Evolutionary conservation across 30 jellyfish, hydroid and myxozoan genomes (phyloP).

Genomic region (Hydractinia symbiolongicarpus): DNA sequence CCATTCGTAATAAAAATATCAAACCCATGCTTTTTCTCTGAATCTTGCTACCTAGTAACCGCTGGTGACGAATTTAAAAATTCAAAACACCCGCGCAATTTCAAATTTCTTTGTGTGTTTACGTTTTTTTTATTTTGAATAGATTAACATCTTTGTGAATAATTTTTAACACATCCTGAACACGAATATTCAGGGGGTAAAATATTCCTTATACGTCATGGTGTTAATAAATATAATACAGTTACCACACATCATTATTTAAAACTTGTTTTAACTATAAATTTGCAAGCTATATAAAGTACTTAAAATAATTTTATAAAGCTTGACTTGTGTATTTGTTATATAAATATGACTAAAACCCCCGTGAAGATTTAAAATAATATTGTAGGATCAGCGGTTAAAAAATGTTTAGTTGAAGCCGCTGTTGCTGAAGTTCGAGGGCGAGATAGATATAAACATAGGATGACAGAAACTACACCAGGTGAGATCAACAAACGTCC

Average conservation of each 20-base stretch:
- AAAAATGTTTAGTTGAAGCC: constrained; percentile 15
- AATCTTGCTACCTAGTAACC: too few relatives aligned
- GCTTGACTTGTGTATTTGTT: not conserved
- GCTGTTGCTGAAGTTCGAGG: constrained; percentile 25
- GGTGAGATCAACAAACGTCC: not conserved
- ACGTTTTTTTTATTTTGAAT: not conserved
- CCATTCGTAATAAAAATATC: too few relatives aligned
- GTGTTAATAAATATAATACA: too few relatives aligned
- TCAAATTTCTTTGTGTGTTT: constrained; percentile 14
- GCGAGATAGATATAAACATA: constrained; percentile 7
- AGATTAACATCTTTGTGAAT: not conserved
- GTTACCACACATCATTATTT: too few relatives aligned
- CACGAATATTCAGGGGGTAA: constrained; percentile 6
- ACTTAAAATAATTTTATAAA: not conserved
- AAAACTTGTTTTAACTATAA: not conserved
- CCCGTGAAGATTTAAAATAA: not conserved
- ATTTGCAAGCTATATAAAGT: not conserved
- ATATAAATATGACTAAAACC: not conserved
- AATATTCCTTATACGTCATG: not conserved
- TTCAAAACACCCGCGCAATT: constrained; percentile 13
- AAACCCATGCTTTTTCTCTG: too few relatives aligned
- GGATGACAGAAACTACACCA: not conserved
- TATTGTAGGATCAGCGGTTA: constrained; percentile 9
- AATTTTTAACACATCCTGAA: not conserved
- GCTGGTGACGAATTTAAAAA: too few relatives aligned